Conservation (phyloP, 2,888 invertebrate genomes). For the Callimorpha dominula region DNA sequence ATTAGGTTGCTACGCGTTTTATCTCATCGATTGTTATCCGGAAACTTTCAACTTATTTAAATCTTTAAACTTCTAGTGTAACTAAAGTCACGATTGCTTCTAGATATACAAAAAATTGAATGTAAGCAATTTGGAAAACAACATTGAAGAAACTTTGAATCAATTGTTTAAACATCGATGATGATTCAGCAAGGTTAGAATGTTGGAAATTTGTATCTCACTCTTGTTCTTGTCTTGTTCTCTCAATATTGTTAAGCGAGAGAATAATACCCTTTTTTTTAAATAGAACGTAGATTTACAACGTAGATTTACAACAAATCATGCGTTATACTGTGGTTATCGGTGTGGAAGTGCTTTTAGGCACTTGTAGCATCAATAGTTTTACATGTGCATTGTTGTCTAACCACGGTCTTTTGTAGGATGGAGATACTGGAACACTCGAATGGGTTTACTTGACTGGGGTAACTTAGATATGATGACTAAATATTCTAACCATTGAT, state of each 20-base stretch:
- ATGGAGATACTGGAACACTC: too few relatives aligned
- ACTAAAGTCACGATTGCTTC: conserved; percentile 6
- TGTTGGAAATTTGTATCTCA: not conserved
- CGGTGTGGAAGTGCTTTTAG: not conserved
- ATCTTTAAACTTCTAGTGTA: not conserved
- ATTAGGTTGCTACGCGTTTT: conserved; percentile 14
- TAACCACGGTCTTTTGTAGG: not conserved
- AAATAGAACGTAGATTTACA: too few relatives aligned
- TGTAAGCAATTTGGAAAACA: not conserved
- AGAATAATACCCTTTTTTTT: too few relatives aligned
- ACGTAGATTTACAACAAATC: too few relatives aligned
- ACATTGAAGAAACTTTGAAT: not conserved
- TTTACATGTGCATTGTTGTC: not conserved
- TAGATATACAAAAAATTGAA: conserved; percentile 10
- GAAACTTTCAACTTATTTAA: not conserved
- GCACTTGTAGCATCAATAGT: not conserved
- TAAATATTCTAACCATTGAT: not conserved
- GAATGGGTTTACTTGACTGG: too few relatives aligned
- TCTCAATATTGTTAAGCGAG: too few relatives aligned
- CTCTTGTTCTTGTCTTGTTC: too few relatives aligned
- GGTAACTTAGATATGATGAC: not conserved
- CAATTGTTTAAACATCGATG: conserved; percentile 3
- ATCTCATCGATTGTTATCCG: conserved; percentile 12
- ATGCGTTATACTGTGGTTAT: not conserved
- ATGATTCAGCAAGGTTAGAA: not conserved